A percentile compares a stretch with the other conserved stretches of the same genome.
phyloP scores from a whole-genome alignment of 2,888 invertebrate genomes.

The Torymus texanus region DNA sequence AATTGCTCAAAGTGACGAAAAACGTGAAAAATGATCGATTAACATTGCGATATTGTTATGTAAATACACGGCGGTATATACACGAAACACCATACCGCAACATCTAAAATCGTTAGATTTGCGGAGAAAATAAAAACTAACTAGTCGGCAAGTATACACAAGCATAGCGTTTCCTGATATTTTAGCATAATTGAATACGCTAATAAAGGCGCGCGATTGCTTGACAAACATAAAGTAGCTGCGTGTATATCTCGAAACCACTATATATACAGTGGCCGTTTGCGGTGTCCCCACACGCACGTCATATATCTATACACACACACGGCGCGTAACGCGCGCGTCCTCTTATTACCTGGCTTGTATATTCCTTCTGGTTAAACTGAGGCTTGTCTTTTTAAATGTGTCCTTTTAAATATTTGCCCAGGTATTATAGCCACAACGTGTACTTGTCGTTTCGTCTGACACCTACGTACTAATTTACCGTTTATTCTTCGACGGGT shows the following conservation, averaged over 20 bases:
- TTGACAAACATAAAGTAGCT: not conserved
- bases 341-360: constrained; percentile 29
- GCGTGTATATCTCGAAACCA: constrained; percentile 1
- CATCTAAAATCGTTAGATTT: no score
- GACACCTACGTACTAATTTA: constrained; percentile 18
- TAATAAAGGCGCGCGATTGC: not conserved
- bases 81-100: no score
- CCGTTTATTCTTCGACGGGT: not conserved
- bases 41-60: no score
- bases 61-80: no score
- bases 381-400: constrained; percentile 6
- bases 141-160: not conserved
- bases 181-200: constrained; percentile 15
- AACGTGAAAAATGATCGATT: no score
- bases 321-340: not conserved
- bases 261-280: constrained; percentile 2
- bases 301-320: not conserved
- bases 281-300: constrained; percentile 11
- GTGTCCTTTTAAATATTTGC: constrained; percentile 15
- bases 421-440: not conserved
- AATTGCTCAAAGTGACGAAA: no score
- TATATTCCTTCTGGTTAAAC: not conserved
- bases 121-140: no score
- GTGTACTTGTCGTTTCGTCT: not conserved
- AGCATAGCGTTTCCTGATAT: not conserved